Evolutionary conservation across 2,888 invertebrate genomes (phyloP), one percentile per base, ranked within the genome.

Genomic region (Habroteleia sp.): DNA sequence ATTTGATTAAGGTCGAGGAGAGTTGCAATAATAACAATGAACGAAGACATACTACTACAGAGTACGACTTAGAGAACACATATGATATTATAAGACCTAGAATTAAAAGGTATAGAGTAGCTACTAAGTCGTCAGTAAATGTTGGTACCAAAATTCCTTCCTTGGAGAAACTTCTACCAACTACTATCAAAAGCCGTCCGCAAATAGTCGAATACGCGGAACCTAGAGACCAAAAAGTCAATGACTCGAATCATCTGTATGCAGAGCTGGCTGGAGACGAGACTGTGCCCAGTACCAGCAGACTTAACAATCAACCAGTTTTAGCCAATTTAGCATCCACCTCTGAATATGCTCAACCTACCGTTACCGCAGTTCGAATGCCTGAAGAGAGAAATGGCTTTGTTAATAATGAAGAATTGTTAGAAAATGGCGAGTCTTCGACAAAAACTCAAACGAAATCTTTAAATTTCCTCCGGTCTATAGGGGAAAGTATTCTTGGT

Each of bases 1-100:
- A 94, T 85, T 90, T 93, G 50, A 93, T 94, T 42, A 93, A 94
- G 83, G 91, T 93, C 1, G 93, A 93, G 81, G 93, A 93, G 80
- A 92, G 90, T 74, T 92, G 92, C 79, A 91, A 91, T 74, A 90
- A 90, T 66, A 91, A 91, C 77, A 89, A 90, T 71, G 76, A 82
- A 72, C 63, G 74, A 8, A 35, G 73, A 4, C 13, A 2, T 2
- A 54, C 77, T 0, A 73, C 42, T 31, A 77, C 73, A 6, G 42
- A 72, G 7, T 79, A 77, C 10, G 82, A 80, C 8, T 85, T 90
- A 13, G 93, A 92, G 72, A 93, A 93, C 82, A 90, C 93, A 71
- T 93, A 93, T 77, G 93, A 93, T 74, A 86, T 92, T 23, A 92
- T 93, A 3, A 89, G 89, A 48, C 84, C 85, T 3, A 89, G 89